These are phyloP conservation scores for Chloromyia formosa DNA, from an alignment of 2,888 invertebrate genomes.

Conservation along the genomic window DNA sequence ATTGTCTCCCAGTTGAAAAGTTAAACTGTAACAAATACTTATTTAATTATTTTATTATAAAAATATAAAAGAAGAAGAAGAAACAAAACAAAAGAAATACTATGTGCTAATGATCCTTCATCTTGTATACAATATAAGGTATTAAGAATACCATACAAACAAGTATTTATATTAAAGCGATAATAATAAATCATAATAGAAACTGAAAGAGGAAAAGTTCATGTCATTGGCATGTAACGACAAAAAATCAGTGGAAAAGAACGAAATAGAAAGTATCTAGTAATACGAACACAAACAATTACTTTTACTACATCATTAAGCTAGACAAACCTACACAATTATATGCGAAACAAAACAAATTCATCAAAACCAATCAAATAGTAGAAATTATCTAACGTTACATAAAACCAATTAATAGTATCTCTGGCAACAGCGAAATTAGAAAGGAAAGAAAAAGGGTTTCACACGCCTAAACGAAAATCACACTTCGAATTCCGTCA, in stretches of 20 bases:
- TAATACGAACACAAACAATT: background rate
- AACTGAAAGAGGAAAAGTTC: background rate
- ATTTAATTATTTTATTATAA: slow-evolving; percentile 40
- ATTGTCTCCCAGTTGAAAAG: slow-evolving; percentile 69
- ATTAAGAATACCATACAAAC: slow-evolving; percentile 16
- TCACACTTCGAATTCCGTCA: background rate
- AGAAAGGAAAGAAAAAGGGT: background rate
- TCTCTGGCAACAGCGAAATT: background rate
- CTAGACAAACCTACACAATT: too few species aligned
- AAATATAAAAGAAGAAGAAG: slow-evolving; percentile 7
- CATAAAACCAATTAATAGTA: background rate
- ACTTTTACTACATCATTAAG: too few species aligned
- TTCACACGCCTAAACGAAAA: background rate
- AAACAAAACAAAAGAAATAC: slow-evolving; percentile 3
- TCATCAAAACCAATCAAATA: too few species aligned
- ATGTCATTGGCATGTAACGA: slow-evolving; percentile 13
- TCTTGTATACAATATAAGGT: slow-evolving; percentile 28
- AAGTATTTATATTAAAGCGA: slow-evolving; percentile 28
- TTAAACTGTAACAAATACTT: slow-evolving; percentile 57
- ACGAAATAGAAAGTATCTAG: background rate
- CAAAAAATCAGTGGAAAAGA: background rate
- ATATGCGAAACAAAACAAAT: too few species aligned
- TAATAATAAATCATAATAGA: background rate
- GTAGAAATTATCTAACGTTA: background rate
- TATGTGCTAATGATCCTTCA: slow-evolving; percentile 28